Base-by-base conservation (phyloP, 2,888 invertebrate species). In the Apeira syringaria region DNA sequence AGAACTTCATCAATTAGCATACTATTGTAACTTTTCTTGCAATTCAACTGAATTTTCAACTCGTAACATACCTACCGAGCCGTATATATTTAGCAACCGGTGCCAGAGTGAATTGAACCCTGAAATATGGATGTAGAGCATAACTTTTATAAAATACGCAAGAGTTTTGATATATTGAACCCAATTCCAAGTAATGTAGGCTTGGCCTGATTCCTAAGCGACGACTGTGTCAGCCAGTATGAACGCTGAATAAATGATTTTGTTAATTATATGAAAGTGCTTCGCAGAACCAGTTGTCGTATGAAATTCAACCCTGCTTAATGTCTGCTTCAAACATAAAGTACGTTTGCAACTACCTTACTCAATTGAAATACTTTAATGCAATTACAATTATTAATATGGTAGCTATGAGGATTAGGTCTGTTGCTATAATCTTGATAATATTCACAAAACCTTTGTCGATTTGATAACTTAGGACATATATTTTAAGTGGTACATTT, bases 191-290 rank as follows among this genome's bases (percentile, higher is more conserved):
- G 51, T 50, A 59, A 60, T 56, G 55, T 59, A 55, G 50, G 54
- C 48, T 51, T 34, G 56, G 26, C 59, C 60, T 47, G 60, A 61
- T 64, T 61, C 50, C 50, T 46, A 43, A 55, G 47, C 20, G 53
- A 43, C 53, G 37, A n/a, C n/a, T n/a, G 52, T 39, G 55, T 64
- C 61, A 63, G 56, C 52, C 25, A 49, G 47, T 47, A 51, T 53
- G 55, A 58, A 57, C 51, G 30, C 33, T 48, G 48, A 64, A 61
- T 63, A 53, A 61, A 59, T 54, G 47, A 58, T 63, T 50, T 41
- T 35, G 52, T 47, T 59, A 31, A 40, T 35, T 29, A 17, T 17
- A 34, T 11, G 15, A 31, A 26, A 11, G 18, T 30, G 18, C 17
- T 34, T 39, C 15, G 20, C 15, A 17, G 39, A 43, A 40, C 36